Base-by-base conservation (phyloP, 2,888 invertebrate species). In the Zhuqinia jingwanae region DNA sequence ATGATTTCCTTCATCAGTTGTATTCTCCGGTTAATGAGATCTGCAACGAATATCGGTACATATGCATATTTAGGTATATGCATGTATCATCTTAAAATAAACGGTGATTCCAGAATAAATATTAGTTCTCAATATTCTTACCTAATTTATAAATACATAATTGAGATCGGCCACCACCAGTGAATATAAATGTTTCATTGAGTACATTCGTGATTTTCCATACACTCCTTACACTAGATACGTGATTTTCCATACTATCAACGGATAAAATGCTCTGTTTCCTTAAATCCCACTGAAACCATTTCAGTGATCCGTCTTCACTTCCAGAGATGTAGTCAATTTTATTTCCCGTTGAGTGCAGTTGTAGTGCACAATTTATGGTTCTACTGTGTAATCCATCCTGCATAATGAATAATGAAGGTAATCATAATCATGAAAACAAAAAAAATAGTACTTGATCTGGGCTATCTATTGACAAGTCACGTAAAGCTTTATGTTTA, bases 311-410 rank as follows among this genome's bases (percentile, higher is more conserved):
- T 15, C 88, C 88, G 25, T 89, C 89, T 53, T 89, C 89, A 60
- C 89, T 89, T 68, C 89, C 88, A 42, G 88, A 81, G 2, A 88
- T 80, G 36, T 85, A 82, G 10, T 58, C 42, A 56, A 78, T 47
- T 20, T 42, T 27, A 36, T 56, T 22, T n/a, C 76, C 42, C 10
- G 45, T 0, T 2, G 50, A 56, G 11, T 56, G 42, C 6, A 88
- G 36, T 1, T 27, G 60, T 15, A 87, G 47, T 11, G 78, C 88
- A 68, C 89, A 89, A 47, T 88, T 89, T 10, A 89, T 85, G 2
- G 88, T 87, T 88, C 79, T 77, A 47, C 77, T 75, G 63, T 89
- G 89, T 25, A 89, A 75, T 42, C 89, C 89, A n/a, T 81, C 83
- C 89, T 89, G 73, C 25, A 85, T 36, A 27, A 60, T 17, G n/a